These are phyloP conservation scores for Pterophyllum scalare DNA, from an alignment of 2,113 vertebrate genomes.

Conservation along the genomic window DNA sequence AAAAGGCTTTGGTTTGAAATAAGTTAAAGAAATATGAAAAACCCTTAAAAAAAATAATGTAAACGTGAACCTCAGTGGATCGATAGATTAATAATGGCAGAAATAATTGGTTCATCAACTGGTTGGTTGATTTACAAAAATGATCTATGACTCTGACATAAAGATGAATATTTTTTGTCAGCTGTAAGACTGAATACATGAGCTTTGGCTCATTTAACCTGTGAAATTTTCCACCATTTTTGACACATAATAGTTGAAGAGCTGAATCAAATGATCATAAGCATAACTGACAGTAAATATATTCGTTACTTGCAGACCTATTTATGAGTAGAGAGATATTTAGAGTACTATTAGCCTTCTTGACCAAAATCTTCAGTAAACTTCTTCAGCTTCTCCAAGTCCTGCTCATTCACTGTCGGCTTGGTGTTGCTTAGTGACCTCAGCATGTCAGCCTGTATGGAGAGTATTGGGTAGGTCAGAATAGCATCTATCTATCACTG, in stretches of 20 bases:
- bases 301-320: background rate
- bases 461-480: background rate
- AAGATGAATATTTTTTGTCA: background rate
- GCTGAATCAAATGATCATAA: background rate
- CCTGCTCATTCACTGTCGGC: conserved; percentile 93
- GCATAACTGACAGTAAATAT: background rate
- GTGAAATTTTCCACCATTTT: background rate
- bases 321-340: background rate
- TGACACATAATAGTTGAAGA: background rate
- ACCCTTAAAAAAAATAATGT: background rate
- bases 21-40: background rate
- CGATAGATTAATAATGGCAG: background rate
- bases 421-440: conserved; percentile 86
- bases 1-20: background rate
- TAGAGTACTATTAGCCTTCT: conserved; percentile 84
- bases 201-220: background rate
- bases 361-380: conserved; percentile 97
- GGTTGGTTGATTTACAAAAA: background rate
- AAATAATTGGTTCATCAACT: background rate
- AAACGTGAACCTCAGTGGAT: conserved; percentile 26
- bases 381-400: conserved; percentile 90
- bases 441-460: conserved; percentile 87
- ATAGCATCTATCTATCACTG: background rate
- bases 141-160: background rate
- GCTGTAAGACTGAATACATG: background rate